Base-by-base conservation (phyloP, 1,140 invertebrate genomes). In the Micrasema longulum region DNA sequence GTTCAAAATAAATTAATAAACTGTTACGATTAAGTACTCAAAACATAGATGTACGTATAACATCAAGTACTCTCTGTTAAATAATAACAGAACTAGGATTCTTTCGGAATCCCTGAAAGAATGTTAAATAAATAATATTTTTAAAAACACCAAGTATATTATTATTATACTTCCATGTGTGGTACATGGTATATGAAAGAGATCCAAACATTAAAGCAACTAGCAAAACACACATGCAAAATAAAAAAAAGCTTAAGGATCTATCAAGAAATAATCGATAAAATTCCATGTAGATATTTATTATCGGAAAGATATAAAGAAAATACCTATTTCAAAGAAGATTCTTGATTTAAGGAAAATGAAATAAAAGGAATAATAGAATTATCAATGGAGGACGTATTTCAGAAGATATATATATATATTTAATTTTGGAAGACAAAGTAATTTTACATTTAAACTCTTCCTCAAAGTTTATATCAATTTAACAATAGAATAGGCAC, bases 381-480 rank as follows among this genome's bases (percentile, higher is more conserved):
- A 16, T 22, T 2, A n/a, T 26, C 11, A 20, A 26, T 53, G 1
- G 50, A 53, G 10, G 18, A 48, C 16, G 20, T 53, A 31, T 53
- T 53, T 53, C 50, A 53, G 20, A 0, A 53, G 12, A 7, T 31
- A 11, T 7, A 31, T 53, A 12, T 3, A n/a, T 45, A 12, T 31
- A 31, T 48, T 48, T 12, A 26, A 26, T 53, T 55, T 55, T 60
- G 55, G 55, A 60, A 60, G 55, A 60, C 55, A 18, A 60, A 55
- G 52, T 20, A 31, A 26, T 55, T 53, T 55, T 7, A 31, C 7
- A 31, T 31, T 14, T 23, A 55, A 55, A 31, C 52, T 31, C 11
- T 31, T 55, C 11, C 14, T 12, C n/a, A 55, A 35, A 23, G 35
- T 9, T 35, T 20, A 18, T 6, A 20, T 48, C 45, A 11, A 16